phyloP scores from a whole-genome alignment of 2,113 vertebrate species.

The Ardeotis arabs region DNA sequence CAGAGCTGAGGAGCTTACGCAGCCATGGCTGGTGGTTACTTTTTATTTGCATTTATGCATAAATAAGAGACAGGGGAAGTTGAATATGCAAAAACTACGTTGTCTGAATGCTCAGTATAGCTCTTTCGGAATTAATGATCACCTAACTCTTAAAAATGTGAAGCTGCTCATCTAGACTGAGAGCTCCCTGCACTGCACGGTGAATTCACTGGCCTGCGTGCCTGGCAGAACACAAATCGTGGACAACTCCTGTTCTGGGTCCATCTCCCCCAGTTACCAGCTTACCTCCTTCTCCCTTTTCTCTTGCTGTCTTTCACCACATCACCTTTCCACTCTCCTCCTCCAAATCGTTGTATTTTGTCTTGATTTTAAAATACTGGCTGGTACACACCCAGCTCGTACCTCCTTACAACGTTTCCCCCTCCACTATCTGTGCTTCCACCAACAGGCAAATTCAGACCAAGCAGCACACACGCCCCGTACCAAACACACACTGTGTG shows the following conservation, averaged over 20 bases:
- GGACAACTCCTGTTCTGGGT: rapidly evolving
- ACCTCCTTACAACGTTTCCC: background rate
- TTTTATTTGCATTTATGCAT: background rate
- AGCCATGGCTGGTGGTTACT: background rate
- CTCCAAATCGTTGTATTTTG: background rate
- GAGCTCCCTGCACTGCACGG: background rate
- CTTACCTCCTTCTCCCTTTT: background rate
- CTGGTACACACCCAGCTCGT: background rate
- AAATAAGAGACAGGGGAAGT: background rate
- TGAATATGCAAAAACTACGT: background rate
- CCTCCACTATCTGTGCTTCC: background rate
- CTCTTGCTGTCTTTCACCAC: background rate
- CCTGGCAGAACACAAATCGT: background rate
- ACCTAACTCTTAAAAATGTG: background rate
- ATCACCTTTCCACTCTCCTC: background rate
- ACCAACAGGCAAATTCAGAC: background rate
- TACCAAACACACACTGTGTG: background rate
- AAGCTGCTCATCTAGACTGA: background rate
- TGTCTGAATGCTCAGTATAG: background rate
- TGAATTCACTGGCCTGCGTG: background rate
- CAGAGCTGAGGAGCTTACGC: no score
- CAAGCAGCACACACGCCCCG: background rate
- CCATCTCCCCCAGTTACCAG: no score
- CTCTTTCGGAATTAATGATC: background rate
- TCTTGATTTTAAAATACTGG: background rate